Base-by-base conservation (phyloP, 2,113 vertebrate genomes). In the Microtus oregoni region DNA sequence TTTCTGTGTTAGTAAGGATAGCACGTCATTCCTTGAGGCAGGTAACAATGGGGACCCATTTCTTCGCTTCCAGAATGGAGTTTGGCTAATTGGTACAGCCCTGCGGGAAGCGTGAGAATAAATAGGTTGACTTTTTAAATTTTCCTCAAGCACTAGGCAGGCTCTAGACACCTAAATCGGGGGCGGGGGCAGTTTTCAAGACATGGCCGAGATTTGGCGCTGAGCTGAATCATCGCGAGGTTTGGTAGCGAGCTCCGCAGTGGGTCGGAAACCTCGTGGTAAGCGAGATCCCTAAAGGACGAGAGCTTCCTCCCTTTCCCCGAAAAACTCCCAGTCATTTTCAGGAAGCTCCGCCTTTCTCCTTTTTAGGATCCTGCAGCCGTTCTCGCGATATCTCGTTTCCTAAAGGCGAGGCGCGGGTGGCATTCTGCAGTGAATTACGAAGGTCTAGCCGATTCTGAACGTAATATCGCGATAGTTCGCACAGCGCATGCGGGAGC, bases 121-220 rank as follows among this genome's bases (percentile, higher is more conserved):
- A 97, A 97, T 96, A 96, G 96, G 97, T 97, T 97, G 97, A 97
- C 96, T 97, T 97, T 96, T 94, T 76, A 95, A 96, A 95, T 89
- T 97, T 97, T 96, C 72, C 65, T 97, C 32, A 88, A 96, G 94
- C 96, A 75, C 90, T 95, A 81, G 92, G 94, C 76, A 86, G 88
- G 95, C 72, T 97, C 76, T 90, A 96, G 97, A 97, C 97, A 97
- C 92, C 97, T 97, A 97, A 96, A 96, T 97, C 78, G 95, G 96
- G 96, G 97, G 97, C 92, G 97, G 97, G 97, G 97, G 97, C 96
- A 97, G 97, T 97, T 96, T 97, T 96, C 96, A 97, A 97, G 97
- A 97, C 96, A 97, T 98, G 96, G 97, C 97, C 97, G 97, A 97
- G 97, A 97, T 95, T 97, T 98, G 96, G 97, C 97, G 97, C 96